A percentile compares a stretch with the other conserved stretches of the same genome.
Conservation (phyloP, 2,888 invertebrate species). For the Pomacea canaliculata region DNA sequence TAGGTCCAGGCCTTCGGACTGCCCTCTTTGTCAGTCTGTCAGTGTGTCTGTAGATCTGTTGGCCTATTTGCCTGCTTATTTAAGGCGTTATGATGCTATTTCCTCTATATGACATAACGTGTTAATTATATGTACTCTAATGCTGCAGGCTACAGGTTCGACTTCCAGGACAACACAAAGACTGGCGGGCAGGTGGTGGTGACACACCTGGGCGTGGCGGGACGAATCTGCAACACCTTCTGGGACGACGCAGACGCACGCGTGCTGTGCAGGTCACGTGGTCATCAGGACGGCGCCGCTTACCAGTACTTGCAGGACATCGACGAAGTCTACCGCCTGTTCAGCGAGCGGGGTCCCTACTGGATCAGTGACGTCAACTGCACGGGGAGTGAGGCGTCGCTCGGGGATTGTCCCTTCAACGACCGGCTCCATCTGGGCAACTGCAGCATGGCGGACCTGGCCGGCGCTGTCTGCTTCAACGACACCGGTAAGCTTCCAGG, state of each 20-base stretch:
- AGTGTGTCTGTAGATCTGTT: too few species aligned
- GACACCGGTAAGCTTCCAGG: slow-evolving; percentile 20
- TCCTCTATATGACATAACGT: too few species aligned
- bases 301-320: slow-evolving; percentile 38
- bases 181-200: slow-evolving; percentile 37
- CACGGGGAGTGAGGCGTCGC: slow-evolving; percentile 44
- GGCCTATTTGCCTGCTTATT: too few species aligned
- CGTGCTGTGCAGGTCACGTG: slow-evolving; percentile 49
- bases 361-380: slow-evolving; percentile 54
- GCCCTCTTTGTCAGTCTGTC: too few species aligned
- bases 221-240: slow-evolving; percentile 69
- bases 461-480: slow-evolving; percentile 55
- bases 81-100: too few species aligned
- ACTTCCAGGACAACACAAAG: slow-evolving; percentile 29
- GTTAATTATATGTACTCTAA: too few species aligned
- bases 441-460: slow-evolving; percentile 44
- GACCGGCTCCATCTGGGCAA: slow-evolving; percentile 45
- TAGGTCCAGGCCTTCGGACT: too few species aligned
- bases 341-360: slow-evolving; percentile 45
- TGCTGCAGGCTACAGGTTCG: slow-evolving; percentile 43
- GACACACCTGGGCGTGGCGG: slow-evolving; percentile 55
- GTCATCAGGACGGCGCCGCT: slow-evolving; percentile 46
- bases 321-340: slow-evolving; percentile 25
- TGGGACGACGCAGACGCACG: slow-evolving; percentile 54
- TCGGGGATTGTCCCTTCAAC: slow-evolving; percentile 48